Percentiles rank a stretch among this genome's conserved stretches.
phyloP scores from a whole-genome alignment of 2,113 vertebrate genomes.

The Mesitornis unicolor region DNA sequence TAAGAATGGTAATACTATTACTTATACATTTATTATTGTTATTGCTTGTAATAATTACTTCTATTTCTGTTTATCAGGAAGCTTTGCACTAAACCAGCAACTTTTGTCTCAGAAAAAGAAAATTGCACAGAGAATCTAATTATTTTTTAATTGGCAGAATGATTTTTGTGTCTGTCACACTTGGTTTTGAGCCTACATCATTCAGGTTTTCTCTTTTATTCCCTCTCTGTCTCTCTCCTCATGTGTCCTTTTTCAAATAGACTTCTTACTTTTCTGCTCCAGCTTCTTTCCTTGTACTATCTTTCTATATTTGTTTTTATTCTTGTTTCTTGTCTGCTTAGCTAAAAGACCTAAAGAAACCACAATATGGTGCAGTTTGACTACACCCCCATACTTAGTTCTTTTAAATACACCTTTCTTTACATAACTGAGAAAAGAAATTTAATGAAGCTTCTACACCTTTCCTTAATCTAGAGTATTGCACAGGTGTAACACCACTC shows the following conservation, averaged over 20 bases:
- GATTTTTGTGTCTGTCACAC: not conserved
- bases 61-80: not conserved
- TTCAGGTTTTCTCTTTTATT: not conserved
- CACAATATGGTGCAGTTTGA: not conserved
- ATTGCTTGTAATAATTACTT: not conserved
- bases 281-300: not conserved
- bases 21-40: not conserved
- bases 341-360: not conserved
- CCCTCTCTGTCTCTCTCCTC: not conserved
- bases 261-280: not conserved
- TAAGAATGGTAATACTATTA: not conserved
- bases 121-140: not conserved
- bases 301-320: not conserved
- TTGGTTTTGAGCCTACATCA: not conserved
- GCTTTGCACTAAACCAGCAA: not conserved
- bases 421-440: not conserved
- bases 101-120: not conserved
- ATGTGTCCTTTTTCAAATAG: not conserved
- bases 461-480: not conserved
- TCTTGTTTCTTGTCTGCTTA: not conserved
- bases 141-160: not conserved
- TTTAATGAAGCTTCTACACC: not conserved
- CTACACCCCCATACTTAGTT: not conserved
- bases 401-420: not conserved
- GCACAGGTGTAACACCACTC: not conserved